Evolutionary conservation across 1,140 invertebrate genomes (phyloP).

Genomic region (Drosophila prosaltans): DNA sequence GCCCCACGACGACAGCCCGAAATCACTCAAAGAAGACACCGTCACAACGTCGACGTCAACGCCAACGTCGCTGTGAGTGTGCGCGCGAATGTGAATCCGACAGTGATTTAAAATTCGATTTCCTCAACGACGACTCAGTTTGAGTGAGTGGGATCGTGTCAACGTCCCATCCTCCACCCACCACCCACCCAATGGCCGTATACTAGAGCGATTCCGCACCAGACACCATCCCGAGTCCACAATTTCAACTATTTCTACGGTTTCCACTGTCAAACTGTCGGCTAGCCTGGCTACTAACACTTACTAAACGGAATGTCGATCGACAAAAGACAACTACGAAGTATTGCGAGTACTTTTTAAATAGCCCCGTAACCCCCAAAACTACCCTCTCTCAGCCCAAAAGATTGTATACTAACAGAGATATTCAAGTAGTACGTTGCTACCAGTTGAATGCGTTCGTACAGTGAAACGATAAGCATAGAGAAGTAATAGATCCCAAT

Average conservation of each 20-base stretch:
- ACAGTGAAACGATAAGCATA: slow-evolving; percentile 7
- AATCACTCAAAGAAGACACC: slow-evolving; percentile 55
- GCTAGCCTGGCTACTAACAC: slow-evolving; percentile 30
- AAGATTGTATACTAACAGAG: slow-evolving; percentile 33
- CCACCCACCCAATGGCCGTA: slow-evolving; percentile 9
- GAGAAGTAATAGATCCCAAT: background rate
- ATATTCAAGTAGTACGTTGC: slow-evolving; percentile 17
- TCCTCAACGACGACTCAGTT: slow-evolving; percentile 26
- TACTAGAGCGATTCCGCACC: slow-evolving; percentile 1
- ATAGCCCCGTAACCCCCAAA: slow-evolving; percentile 34
- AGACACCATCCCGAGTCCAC: slow-evolving; percentile 7
- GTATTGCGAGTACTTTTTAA: slow-evolving; percentile 42
- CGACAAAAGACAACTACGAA: slow-evolving; percentile 72
- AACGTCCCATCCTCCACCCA: slow-evolving; percentile 4
- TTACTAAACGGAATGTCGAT: slow-evolving; percentile 58
- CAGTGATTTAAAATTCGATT: slow-evolving; percentile 28
- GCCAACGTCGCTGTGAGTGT: slow-evolving; percentile 26
- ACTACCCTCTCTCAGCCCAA: background rate
- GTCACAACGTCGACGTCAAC: slow-evolving; percentile 28
- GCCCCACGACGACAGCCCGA: slow-evolving; percentile 47
- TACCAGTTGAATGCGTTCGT: slow-evolving; percentile 9
- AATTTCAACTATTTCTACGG: slow-evolving; percentile 26
- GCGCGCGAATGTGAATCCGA: slow-evolving; percentile 35
- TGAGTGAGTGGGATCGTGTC: slow-evolving; percentile 39
- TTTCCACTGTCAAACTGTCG: background rate